A percentile compares a stretch with the other conserved stretches of the same genome.
These are phyloP conservation scores for Eublepharis macularius DNA, from an alignment of 2,113 vertebrate species.

Conservation along the genomic window DNA sequence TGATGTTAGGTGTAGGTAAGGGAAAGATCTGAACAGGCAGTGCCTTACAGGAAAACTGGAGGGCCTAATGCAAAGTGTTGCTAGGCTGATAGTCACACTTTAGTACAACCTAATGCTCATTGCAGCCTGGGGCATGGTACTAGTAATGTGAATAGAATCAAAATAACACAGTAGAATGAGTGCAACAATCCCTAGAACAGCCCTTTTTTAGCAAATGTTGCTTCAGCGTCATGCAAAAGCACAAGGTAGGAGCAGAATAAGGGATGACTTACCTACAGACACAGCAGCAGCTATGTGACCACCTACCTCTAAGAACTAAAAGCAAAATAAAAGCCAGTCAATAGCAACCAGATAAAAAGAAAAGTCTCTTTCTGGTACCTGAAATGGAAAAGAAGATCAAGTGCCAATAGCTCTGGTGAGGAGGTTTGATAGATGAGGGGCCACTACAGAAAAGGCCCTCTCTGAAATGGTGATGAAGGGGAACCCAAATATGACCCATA, in stretches of 20 bases:
- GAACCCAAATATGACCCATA: no score
- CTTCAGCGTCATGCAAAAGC: not conserved
- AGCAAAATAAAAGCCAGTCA: not conserved
- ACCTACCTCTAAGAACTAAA: not conserved
- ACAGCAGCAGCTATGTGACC: not conserved
- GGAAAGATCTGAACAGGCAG: constrained; percentile 5
- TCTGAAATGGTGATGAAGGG: no score
- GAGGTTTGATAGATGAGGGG: no score
- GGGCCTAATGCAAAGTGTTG: not conserved
- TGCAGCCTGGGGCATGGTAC: not conserved
- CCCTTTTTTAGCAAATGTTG: not conserved
- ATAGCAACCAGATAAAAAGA: no score
- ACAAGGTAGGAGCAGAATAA: not conserved
- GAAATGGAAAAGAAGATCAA: no score
- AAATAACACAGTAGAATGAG: not conserved
- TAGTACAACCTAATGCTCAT: not conserved
- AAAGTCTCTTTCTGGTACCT: no score
- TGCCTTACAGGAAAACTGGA: not conserved
- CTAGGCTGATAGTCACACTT: not conserved
- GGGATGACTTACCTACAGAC: not conserved
- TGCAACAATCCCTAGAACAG: not conserved
- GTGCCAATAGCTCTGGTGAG: no score
- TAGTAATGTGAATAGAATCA: not conserved
- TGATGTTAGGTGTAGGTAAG: not conserved
- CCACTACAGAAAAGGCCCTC: no score